Conservation (phyloP, 2,888 invertebrate genomes). For the Eupithecia insigniata region DNA sequence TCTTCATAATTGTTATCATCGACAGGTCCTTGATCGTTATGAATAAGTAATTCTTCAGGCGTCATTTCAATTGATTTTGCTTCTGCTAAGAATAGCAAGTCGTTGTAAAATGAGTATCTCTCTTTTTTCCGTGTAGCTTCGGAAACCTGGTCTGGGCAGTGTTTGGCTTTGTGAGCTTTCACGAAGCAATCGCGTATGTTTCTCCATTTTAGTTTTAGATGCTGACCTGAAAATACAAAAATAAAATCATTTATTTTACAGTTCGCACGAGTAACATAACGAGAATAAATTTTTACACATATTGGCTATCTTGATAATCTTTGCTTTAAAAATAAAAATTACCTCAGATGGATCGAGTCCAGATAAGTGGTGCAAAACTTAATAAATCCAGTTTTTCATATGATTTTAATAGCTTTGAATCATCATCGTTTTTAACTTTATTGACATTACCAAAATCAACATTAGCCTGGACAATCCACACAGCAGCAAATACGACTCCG, state of each 20-base stretch:
- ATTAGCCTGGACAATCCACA: neutral
- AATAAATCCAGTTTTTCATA: neutral
- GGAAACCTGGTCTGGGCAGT: neutral
- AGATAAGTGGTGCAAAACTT: neutral
- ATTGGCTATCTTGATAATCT: too few species aligned
- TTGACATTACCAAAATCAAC: neutral
- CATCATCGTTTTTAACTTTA: neutral
- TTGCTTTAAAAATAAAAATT: too few species aligned
- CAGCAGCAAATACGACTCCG: neutral
- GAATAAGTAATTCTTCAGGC: neutral
- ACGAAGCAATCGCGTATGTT: slow-evolving; percentile 35
- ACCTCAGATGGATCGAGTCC: too few species aligned
- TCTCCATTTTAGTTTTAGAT: slow-evolving; percentile 34
- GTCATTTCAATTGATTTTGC: neutral
- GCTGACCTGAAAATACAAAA: slow-evolving; percentile 16
- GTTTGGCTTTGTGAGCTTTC: slow-evolving; percentile 29
- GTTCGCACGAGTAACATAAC: neutral
- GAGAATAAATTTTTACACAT: neutral
- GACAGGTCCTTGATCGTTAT: neutral
- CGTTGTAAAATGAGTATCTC: slow-evolving; percentile 22
- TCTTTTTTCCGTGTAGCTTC: slow-evolving; percentile 2
- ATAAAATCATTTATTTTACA: slow-evolving; percentile 12
- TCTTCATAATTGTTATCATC: neutral
- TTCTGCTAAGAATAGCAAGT: slow-evolving; percentile 18
- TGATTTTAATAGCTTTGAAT: neutral